These are phyloP conservation scores for Amphipyra tragopoginis DNA, from an alignment of 2,888 invertebrate genomes.

Conservation along the genomic window DNA sequence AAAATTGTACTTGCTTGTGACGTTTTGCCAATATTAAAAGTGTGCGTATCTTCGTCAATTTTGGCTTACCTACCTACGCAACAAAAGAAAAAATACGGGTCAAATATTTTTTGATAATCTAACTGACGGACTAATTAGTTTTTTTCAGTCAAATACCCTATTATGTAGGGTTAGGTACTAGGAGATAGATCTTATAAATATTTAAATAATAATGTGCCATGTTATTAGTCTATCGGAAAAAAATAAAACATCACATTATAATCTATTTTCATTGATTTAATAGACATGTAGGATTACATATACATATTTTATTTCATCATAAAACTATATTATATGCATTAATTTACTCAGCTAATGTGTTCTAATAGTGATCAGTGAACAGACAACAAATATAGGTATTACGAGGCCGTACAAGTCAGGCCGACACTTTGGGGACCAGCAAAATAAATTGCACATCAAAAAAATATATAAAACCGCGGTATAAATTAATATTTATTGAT, in stretches of 20 bases:
- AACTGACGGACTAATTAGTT: no score
- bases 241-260: slow-evolving; percentile 74
- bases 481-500: neutral
- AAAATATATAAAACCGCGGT: slow-evolving; percentile 6
- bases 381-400: slow-evolving; percentile 78
- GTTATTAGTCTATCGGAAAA: neutral
- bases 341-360: slow-evolving; percentile 87
- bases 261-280: slow-evolving; percentile 89
- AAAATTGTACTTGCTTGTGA: no score
- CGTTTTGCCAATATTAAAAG: no score
- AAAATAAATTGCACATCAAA: neutral
- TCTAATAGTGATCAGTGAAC: slow-evolving; percentile 86
- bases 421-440: slow-evolving; percentile 34
- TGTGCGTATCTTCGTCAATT: no score
- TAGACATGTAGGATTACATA: slow-evolving; percentile 90
- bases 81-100: no score
- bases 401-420: slow-evolving; percentile 34
- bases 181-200: no score
- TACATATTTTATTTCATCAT: slow-evolving; percentile 89
- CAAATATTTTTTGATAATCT: no score
- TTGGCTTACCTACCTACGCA: no score
- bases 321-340: slow-evolving; percentile 88
- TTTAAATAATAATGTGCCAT: no score
- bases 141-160: no score
- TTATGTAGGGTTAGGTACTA: no score